phyloP scores from a whole-genome alignment of 2,113 vertebrate species.

The Petrocephalus microphthalmus region DNA sequence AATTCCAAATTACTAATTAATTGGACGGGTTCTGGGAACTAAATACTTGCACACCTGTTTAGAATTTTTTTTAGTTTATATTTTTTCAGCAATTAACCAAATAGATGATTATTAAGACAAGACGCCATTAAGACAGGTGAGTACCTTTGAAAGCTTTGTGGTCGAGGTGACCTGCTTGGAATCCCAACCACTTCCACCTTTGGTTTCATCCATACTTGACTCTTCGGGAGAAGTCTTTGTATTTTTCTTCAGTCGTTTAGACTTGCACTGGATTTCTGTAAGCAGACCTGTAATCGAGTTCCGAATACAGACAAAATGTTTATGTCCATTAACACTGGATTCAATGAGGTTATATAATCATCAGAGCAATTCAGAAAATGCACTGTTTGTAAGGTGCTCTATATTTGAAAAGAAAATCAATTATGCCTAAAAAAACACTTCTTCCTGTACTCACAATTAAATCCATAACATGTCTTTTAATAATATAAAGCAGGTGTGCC shows the following conservation, averaged over 20 bases:
- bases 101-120: neutral
- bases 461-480: neutral
- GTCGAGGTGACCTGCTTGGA: constrained; percentile 86
- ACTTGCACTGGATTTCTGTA: constrained; percentile 98
- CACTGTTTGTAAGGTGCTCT: neutral
- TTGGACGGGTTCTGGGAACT: neutral
- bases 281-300: constrained; percentile 72
- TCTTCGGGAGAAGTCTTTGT: constrained; percentile 68
- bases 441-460: neutral
- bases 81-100: neutral
- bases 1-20: neutral
- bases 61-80: neutral
- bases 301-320: neutral
- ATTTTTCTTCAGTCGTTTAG: constrained; percentile 87
- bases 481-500: no score
- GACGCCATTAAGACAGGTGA: neutral
- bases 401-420: neutral
- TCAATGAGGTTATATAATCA: neutral
- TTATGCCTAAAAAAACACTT: neutral
- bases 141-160: constrained; percentile 16
- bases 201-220: constrained; percentile 60
- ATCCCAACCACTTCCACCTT: constrained; percentile 66
- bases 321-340: neutral
- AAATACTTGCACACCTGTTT: neutral
- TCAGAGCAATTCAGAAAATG: neutral